phyloP scores from a whole-genome alignment of 1,140 invertebrate species.

The Drosophila varians region DNA sequence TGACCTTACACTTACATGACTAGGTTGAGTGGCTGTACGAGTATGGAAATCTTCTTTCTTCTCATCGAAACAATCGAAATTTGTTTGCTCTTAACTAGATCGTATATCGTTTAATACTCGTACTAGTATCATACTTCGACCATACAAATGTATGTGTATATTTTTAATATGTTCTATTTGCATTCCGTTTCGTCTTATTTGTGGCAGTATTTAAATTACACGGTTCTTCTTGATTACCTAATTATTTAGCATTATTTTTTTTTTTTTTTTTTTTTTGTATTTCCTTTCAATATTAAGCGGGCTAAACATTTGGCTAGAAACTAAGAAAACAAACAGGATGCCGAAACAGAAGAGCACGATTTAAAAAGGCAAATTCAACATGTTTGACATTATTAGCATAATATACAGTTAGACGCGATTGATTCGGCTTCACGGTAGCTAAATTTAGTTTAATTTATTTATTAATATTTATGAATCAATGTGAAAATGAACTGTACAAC shows the following conservation, averaged over 20 bases:
- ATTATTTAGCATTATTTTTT: constrained; percentile 17
- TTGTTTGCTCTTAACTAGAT: constrained; percentile 43
- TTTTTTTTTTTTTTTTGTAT: constrained; percentile 9
- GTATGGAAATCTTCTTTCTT: neutral
- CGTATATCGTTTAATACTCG: constrained; percentile 43
- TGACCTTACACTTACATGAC: constrained; percentile 64
- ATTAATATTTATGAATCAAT: constrained; percentile 55
- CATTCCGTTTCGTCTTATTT: constrained; percentile 71
- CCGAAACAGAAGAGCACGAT: constrained; percentile 27
- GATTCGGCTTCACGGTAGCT: constrained; percentile 22
- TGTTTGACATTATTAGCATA: constrained; percentile 75
- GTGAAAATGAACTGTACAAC: constrained; percentile 73
- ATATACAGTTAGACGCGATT: constrained; percentile 51
- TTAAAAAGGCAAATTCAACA: constrained; percentile 76
- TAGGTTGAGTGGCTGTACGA: constrained; percentile 33
- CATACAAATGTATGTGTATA: constrained; percentile 33
- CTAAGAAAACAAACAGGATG: constrained; percentile 35
- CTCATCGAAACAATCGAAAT: constrained; percentile 40
- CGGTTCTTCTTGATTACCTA: constrained; percentile 44
- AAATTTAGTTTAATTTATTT: constrained; percentile 43
- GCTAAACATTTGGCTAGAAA: constrained; percentile 71
- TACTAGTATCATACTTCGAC: constrained; percentile 46
- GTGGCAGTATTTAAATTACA: constrained; percentile 81
- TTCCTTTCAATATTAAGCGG: constrained; percentile 46
- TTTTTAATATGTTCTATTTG: constrained; percentile 51